phyloP scores from a whole-genome alignment of 2,888 invertebrate genomes.

The Euphydryas editha region DNA sequence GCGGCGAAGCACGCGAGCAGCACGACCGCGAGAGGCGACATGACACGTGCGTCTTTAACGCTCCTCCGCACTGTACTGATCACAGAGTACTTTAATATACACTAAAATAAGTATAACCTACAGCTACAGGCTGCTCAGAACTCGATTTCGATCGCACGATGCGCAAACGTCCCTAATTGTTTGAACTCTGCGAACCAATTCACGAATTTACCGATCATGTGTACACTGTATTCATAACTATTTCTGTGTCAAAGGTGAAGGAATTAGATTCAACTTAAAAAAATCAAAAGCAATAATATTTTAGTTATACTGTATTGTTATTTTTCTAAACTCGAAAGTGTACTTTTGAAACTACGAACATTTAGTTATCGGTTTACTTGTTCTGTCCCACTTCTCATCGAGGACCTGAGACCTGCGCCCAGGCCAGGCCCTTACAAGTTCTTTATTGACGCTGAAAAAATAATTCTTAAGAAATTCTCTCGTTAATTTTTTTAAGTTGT shows the following conservation, averaged over 20 bases:
- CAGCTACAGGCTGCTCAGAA: background rate
- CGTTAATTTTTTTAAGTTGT: too few relatives aligned
- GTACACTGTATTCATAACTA: background rate
- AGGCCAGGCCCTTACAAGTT: too few relatives aligned
- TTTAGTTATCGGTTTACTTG: too few relatives aligned
- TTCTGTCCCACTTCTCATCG: too few relatives aligned
- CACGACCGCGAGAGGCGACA: conserved; percentile 45
- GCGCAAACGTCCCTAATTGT: background rate
- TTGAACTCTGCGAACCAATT: conserved; percentile 1
- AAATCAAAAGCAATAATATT: too few relatives aligned
- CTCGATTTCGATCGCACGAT: conserved; percentile 15
- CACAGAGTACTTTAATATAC: conserved; percentile 22
- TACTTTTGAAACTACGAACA: too few relatives aligned
- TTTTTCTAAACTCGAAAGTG: too few relatives aligned
- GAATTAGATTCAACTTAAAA: background rate
- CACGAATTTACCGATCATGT: background rate
- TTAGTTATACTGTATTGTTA: too few relatives aligned
- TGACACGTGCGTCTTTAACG: conserved; percentile 53
- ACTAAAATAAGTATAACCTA: background rate
- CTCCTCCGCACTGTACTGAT: conserved; percentile 48
- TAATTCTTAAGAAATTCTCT: too few relatives aligned
- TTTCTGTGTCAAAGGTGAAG: background rate
- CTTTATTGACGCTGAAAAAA: too few relatives aligned
- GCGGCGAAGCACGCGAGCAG: conserved; percentile 47
- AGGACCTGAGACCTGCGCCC: too few relatives aligned